These are phyloP conservation scores for Laticauda laticaudata DNA, from an alignment of 2,113 vertebrate species.

Conservation along the genomic window DNA sequence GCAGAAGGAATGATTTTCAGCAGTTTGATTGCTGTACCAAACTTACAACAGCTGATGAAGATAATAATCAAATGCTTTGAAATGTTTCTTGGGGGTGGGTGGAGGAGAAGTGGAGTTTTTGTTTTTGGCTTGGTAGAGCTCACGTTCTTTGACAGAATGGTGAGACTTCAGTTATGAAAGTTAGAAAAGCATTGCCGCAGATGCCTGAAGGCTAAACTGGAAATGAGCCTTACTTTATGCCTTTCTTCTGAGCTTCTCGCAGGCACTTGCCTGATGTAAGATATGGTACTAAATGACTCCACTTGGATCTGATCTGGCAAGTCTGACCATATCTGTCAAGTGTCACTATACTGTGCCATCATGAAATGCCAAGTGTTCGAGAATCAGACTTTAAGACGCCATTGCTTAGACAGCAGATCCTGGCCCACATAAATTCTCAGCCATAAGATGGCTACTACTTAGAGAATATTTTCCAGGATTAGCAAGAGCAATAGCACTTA, in stretches of 20 bases:
- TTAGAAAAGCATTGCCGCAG: not conserved
- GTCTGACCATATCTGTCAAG: not conserved
- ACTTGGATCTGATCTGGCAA: not conserved
- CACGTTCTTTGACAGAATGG: not conserved
- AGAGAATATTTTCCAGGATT: not conserved
- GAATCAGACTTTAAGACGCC: not conserved
- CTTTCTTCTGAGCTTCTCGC: not conserved
- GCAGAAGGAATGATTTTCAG: not conserved
- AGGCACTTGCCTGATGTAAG: not conserved
- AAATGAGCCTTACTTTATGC: not conserved
- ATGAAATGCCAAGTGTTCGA: not conserved
- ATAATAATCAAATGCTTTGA: not conserved
- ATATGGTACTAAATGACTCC: not conserved
- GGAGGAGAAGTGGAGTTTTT: not conserved
- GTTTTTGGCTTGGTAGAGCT: not conserved
- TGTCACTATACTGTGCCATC: not conserved
- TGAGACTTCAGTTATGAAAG: not conserved
- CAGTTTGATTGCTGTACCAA: not conserved
- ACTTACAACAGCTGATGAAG: not conserved
- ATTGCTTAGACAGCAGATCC: not conserved
- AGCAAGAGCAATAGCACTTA: too few relatives aligned
- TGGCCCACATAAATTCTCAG: not conserved
- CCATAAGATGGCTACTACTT: not conserved
- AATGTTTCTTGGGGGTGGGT: not conserved
- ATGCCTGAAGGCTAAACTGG: not conserved